Evolutionary conservation across 2,888 invertebrate species (phyloP).

Genomic region (Entomobrya proxima): DNA sequence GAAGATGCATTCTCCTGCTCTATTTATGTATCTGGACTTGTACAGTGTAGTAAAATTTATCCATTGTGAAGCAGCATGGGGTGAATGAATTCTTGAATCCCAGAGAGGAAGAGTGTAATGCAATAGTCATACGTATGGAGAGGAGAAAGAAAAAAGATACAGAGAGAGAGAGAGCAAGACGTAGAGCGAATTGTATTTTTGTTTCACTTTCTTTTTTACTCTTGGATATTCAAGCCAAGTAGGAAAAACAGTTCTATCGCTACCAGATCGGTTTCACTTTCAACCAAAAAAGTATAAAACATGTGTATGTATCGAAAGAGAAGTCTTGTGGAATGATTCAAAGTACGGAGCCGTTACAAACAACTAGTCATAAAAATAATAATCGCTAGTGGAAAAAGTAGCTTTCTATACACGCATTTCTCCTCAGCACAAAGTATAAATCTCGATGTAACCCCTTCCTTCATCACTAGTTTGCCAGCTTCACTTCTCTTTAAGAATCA

Average conservation of each 20-base stretch:
- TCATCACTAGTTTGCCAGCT: neutral
- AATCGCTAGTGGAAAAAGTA: neutral
- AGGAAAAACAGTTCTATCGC: neutral
- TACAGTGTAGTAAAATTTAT: slow-evolving; percentile 20
- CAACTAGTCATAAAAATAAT: slow-evolving; percentile 34
- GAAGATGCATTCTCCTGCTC: slow-evolving; percentile 20
- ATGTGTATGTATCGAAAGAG: neutral
- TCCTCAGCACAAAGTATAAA: slow-evolving; percentile 30
- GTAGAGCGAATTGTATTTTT: slow-evolving; percentile 60
- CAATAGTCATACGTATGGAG: neutral
- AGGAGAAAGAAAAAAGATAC: neutral
- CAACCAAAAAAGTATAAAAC: slow-evolving; percentile 1
- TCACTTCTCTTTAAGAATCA: neutral
- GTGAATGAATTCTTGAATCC: slow-evolving; percentile 34
- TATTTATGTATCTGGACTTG: neutral
- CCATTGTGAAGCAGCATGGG: slow-evolving; percentile 54
- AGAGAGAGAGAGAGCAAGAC: no score
- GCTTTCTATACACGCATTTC: neutral
- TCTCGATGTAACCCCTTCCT: slow-evolving; percentile 36
- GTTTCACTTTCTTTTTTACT: slow-evolving; percentile 63
- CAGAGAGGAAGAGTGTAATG: neutral
- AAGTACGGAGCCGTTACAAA: neutral
- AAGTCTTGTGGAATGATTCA: neutral
- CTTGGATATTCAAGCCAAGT: slow-evolving; percentile 40
- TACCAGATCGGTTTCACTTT: slow-evolving; percentile 12